These are phyloP conservation scores for Lucifuga dentata DNA, from an alignment of 2,113 vertebrate genomes.

Conservation along the genomic window DNA sequence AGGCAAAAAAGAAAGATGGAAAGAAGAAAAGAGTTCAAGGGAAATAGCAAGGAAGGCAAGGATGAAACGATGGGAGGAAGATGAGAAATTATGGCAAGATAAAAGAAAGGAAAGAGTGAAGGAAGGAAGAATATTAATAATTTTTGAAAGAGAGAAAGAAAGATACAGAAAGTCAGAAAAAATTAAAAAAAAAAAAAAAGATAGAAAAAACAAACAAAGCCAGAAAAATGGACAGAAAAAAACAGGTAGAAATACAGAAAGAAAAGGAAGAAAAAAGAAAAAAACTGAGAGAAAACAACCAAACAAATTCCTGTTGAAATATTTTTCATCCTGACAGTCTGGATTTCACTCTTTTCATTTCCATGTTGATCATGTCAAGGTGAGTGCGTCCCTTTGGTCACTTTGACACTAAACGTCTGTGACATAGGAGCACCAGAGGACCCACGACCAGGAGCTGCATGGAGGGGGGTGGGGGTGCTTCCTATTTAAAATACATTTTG, in stretches of 20 bases:
- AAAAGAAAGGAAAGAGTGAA: no score
- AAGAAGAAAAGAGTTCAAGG: not conserved
- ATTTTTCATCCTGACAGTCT: slow-evolving; percentile 43
- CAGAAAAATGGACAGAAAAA: not conserved
- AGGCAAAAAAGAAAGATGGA: not conserved
- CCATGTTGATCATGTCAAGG: slow-evolving; percentile 64
- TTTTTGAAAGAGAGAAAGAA: no score
- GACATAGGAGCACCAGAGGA: slow-evolving; percentile 75
- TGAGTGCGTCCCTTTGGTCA: slow-evolving; percentile 45
- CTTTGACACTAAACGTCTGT: slow-evolving; percentile 55
- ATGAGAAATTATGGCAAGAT: not conserved
- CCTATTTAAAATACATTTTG: no score
- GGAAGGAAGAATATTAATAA: no score
- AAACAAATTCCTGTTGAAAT: slow-evolving; percentile 27
- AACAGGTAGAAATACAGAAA: not conserved
- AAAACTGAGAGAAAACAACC: not conserved
- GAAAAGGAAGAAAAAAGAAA: not conserved
- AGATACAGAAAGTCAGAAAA: no score
- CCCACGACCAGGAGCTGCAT: not conserved
- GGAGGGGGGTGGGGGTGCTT: not conserved
- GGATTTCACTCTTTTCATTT: slow-evolving; percentile 55
- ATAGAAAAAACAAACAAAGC: no score
- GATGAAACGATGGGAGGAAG: not conserved
- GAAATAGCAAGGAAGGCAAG: not conserved
- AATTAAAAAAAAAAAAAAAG: no score